Evolutionary conservation across 2,888 invertebrate species (phyloP).

Genomic region (Mactromeris polynyma): DNA sequence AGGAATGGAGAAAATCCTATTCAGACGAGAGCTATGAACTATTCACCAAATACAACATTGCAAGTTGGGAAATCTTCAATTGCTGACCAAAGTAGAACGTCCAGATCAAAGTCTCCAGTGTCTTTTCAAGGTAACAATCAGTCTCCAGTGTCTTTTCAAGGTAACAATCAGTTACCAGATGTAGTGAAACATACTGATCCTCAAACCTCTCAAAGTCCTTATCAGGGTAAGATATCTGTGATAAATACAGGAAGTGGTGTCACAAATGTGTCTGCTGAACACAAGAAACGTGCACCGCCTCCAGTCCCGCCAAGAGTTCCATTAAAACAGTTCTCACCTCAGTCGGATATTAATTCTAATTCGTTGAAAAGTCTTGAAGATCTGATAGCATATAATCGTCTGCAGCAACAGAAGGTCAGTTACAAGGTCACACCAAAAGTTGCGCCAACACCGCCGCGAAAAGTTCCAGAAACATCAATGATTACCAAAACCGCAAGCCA

Average conservation of each 20-base stretch:
- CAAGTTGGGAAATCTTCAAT: not conserved
- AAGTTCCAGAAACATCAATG: constrained; percentile 50
- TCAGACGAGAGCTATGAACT: not conserved
- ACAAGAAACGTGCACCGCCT: constrained; percentile 35
- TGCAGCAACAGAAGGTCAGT: constrained; percentile 63
- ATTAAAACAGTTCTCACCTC: not conserved
- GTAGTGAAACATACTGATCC: not conserved
- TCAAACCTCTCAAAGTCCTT: not conserved
- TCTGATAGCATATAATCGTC: constrained; percentile 60
- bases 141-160: not conserved
- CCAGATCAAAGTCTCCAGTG: constrained; percentile 4
- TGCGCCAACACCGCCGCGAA: constrained; percentile 56
- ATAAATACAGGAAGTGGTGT: not conserved
- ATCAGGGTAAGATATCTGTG: not conserved
- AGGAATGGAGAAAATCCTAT: not conserved
- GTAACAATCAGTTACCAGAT: not conserved
- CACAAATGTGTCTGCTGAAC: not conserved
- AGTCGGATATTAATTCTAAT: constrained; percentile 70
- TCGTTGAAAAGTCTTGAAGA: constrained; percentile 73
- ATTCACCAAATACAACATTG: not conserved
- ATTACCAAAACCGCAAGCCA: constrained; percentile 65
- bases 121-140: not conserved
- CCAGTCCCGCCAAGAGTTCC: constrained; percentile 58
- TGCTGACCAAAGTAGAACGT: not conserved
- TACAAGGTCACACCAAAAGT: constrained; percentile 55